Base-by-base conservation (phyloP, 2,888 invertebrate species). In the Amaurobius ferox region DNA sequence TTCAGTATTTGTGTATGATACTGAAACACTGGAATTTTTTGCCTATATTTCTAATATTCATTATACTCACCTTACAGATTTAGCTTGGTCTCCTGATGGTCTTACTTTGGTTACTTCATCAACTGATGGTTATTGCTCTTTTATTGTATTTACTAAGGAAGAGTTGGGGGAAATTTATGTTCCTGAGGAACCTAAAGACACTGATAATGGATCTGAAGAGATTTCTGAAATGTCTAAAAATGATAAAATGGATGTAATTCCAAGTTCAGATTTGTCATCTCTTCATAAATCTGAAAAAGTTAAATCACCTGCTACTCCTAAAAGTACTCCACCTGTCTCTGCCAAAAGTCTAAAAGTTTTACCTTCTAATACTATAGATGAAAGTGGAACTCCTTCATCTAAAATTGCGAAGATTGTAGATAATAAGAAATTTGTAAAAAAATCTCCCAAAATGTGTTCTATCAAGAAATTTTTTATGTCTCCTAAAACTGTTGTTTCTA, bases 101-200 rank as follows among this genome's bases (percentile, higher is more conserved):
- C 92, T 92, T 83, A 91, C 95, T 76, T 91, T 97, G 80, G 93
- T 95, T 6, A 94, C 95, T 0, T 95, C 96, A 1, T 97, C 97
- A 16, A 95, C 96, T 0, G 97, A 98, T 92, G 97, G 97, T 0
- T 98, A 95, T 91, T 96, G 96, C 91, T 95, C 97, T 0, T 92
- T 97, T 73, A 93, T 97, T 28, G 94, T 94, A n/a, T 96, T 97
- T 91, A 93, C 93, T 39, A 92, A 93, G 7, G 93, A 93, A 16
- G 96, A 97, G 92, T 91, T 97, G 16, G 97, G 97, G 6, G 86
- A 86, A 32, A 90, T 91, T 29, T 86, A 79, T 79, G 78, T 61
- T 1, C 86, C 86, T 23, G 48, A 44, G 19, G 30, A 28, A n/a
- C 67, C 23, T 1, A 55, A 55, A 23, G 55, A 55, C 5, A 5